Evolutionary conservation across 2,797 vertebrate species (phyloP), one percentile per base, ranked within the genome.

Genomic region (Pangasius mekongensis): DNA sequence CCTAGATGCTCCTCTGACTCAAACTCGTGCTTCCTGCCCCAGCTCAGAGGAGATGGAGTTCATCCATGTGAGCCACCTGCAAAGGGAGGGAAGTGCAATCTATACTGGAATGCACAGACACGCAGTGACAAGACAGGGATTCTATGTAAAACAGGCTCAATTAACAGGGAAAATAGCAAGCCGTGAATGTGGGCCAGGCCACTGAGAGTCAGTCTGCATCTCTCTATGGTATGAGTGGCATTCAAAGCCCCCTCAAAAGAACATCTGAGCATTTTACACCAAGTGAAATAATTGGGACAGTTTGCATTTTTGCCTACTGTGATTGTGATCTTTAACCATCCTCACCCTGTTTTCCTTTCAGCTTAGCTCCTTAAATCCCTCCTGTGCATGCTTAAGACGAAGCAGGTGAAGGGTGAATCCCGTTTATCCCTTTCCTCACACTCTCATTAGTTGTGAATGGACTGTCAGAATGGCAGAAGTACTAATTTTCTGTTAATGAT

Each of bases 71-170:
- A 76, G 20, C 49, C 87, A 87, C 89, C 85, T 85, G 74, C 58
- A 74, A 62, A 64, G 66, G 8, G 43, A 81, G 47, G 58, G 81
- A 87, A 76, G 47, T 56, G 20, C 86, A 90, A 33, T 74, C 39
- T 58, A 76, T 67, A 3, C 85, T 83, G 85, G 85, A 90, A 90
- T 89, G 88, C 56, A 81, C 76, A 64, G 86, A 86, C 78, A 64
- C 54, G 88, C 74, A 81, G 84, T 84, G 73, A 87, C 87, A 90
- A 87, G 86, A 89, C 73, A 71, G 66, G 66, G 69, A 86, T 2
- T 11, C 81, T 84, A 69, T 62, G 58, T 84, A 73, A 87, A 88
- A 30, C 81, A 84, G 81, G 24, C 78, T 83, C 84, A 86, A 84
- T 91, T 87, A 87, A 83, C 22, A 56, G 54, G 62, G 86, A 71